phyloP scores from a whole-genome alignment of 2,113 vertebrate species.

The Nerophis ophidion region DNA sequence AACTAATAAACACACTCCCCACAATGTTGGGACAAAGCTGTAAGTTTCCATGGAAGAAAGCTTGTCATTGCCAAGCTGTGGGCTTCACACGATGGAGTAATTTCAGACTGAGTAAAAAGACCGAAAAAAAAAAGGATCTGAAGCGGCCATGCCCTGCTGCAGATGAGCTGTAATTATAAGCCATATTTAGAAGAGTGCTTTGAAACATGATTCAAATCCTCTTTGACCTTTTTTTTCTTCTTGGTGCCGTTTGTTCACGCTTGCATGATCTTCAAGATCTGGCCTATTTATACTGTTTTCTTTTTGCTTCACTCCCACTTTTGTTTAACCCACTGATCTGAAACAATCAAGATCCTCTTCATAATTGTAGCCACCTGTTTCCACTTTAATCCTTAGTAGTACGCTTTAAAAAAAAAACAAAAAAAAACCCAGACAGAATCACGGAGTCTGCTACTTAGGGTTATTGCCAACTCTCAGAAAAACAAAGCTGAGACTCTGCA shows the following conservation, averaged over 20 bases:
- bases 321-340: no score
- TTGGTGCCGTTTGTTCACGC: neutral
- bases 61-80: slow-evolving; percentile 2
- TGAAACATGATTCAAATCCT: slow-evolving; percentile 25
- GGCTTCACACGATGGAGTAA: slow-evolving; percentile 42
- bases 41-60: slow-evolving; percentile 3
- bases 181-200: slow-evolving; percentile 42
- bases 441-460: slow-evolving; percentile 17
- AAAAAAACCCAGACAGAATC: slow-evolving; percentile 5
- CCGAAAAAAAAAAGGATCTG: slow-evolving; percentile 35
- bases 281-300: neutral
- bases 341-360: neutral
- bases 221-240: neutral
- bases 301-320: neutral
- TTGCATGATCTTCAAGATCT: neutral
- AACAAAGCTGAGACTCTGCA: slow-evolving; percentile 4
- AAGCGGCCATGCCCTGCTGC: slow-evolving; percentile 27
- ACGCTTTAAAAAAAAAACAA: no score
- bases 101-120: slow-evolving; percentile 35
- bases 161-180: slow-evolving; percentile 47
- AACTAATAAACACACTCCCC: neutral
- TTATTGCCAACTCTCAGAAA: slow-evolving; percentile 18
- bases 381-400: slow-evolving; percentile 11
- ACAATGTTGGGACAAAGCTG: neutral
- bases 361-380: slow-evolving; percentile 2